phyloP scores from a whole-genome alignment of 53 echinoderm and acorn worm genomes.

The Holothuria scabra region DNA sequence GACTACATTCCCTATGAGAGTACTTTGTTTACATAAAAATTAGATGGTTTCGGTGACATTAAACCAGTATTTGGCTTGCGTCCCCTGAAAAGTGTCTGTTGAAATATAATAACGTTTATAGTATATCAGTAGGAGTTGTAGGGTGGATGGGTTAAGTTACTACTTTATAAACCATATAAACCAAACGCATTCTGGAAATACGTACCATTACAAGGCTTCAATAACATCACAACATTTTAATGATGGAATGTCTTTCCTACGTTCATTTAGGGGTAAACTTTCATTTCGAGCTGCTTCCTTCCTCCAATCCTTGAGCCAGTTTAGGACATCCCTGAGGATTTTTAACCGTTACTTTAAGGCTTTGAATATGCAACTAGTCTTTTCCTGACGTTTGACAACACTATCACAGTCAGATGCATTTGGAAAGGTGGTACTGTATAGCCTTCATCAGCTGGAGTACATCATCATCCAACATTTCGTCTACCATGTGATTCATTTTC shows the following conservation, averaged over 20 bases:
- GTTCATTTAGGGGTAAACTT: neutral
- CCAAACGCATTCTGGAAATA: conserved; percentile 36
- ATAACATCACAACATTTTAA: conserved; percentile 38
- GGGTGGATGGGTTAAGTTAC: neutral
- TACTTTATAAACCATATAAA: neutral
- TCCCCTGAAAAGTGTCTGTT: neutral
- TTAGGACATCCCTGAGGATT: neutral
- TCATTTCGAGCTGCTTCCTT: neutral
- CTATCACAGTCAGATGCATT: conserved; percentile 23
- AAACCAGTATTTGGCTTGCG: neutral
- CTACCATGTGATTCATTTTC: conserved; percentile 45
- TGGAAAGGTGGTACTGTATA: neutral
- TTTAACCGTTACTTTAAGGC: neutral
- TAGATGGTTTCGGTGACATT: no score
- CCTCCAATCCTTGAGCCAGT: neutral
- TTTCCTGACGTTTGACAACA: conserved; percentile 12
- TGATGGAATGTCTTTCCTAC: neutral
- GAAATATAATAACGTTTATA: neutral
- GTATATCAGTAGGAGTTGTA: neutral
- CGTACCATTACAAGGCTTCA: neutral
- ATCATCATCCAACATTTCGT: conserved; percentile 44
- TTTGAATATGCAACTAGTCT: conserved; percentile 2
- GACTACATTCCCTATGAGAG: no score
- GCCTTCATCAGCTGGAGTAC: conserved; percentile 14
- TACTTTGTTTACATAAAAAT: neutral